Base-by-base conservation (phyloP, 1,140 invertebrate species). In the Zaprionus davidi region DNA sequence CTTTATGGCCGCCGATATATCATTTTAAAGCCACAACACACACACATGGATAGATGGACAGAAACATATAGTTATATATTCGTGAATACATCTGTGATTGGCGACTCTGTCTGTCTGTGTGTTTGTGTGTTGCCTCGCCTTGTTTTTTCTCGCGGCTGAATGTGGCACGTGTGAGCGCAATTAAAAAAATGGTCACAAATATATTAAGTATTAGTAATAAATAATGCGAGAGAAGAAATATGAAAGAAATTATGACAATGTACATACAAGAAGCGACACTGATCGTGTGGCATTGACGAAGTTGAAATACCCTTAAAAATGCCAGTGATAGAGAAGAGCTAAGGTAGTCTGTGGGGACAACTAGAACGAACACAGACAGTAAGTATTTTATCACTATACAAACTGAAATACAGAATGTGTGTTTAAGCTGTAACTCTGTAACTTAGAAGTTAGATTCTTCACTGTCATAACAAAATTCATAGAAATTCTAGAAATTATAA, bases 141-240 rank as follows among this genome's bases (percentile, higher is more conserved):
- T 46, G 13, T 69, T 38, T 63, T 76, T 44, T 78, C 36, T 57
- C 57, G 41, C 41, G 28, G 60, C 63, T 64, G 53, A 26, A 46
- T 57, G 69, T 64, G 85, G 85, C 85, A 88, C 85, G 85, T 88
- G 85, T 84, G 75, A 81, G 72, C 72, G 81, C 81, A 88, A 88
- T 88, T 90, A 88, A 90, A 85, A 81, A 81, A 77, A 64, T 65
- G 41, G 22, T 53, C 72, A 24, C 68, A 71, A 86, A 80, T 88
- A 87, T 88, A 88, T 87, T 87, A 81, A 83, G 83, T 80, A 87
- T 88, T 88, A 76, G 78, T 87, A 88, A 87, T 87, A 87, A 87
- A 88, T 87, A 88, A 87, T 88, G 65, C 68, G 71, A 53, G 28
- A 49, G 65, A 80, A 67, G 60, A 76, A 65, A 71, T 76, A 65